Conservation (phyloP, 2,113 vertebrate species). For the Urocynchramus pylzowi region DNA sequence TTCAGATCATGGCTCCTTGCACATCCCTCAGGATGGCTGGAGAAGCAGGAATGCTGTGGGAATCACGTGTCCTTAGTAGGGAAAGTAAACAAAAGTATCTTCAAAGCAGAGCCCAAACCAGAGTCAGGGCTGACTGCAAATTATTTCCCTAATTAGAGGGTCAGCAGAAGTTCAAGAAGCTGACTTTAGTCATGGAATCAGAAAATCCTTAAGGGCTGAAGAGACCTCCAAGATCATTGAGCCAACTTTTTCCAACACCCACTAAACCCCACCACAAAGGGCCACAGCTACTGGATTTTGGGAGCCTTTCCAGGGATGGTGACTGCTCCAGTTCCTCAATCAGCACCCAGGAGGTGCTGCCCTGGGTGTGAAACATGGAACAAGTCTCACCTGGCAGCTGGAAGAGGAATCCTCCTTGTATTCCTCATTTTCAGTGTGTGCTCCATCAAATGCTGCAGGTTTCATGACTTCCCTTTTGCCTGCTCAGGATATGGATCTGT, state of each 20-base stretch:
- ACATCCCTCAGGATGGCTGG: background rate
- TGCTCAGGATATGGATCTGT: background rate
- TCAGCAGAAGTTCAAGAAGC: background rate
- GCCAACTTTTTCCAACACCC: background rate
- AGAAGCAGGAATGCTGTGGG: background rate
- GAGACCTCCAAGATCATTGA: background rate
- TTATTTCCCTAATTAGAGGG: background rate
- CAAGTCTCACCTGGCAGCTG: background rate
- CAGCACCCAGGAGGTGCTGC: background rate
- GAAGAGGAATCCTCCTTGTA: background rate
- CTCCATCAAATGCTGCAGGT: background rate
- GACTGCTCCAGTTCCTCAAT: accelerated
- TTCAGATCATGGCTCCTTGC: background rate
- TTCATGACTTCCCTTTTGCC: background rate
- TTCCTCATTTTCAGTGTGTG: background rate
- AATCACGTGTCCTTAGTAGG: background rate
- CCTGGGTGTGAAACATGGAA: background rate
- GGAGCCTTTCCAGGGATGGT: background rate
- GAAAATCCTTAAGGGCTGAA: background rate
- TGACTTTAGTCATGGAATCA: background rate
- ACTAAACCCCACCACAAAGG: background rate
- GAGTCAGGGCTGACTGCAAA: background rate
- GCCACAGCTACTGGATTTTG: background rate
- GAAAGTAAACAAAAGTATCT: background rate
- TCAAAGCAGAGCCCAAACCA: background rate